phyloP scores from a whole-genome alignment of 2,113 vertebrate genomes.

The Toxostoma redivivum region DNA sequence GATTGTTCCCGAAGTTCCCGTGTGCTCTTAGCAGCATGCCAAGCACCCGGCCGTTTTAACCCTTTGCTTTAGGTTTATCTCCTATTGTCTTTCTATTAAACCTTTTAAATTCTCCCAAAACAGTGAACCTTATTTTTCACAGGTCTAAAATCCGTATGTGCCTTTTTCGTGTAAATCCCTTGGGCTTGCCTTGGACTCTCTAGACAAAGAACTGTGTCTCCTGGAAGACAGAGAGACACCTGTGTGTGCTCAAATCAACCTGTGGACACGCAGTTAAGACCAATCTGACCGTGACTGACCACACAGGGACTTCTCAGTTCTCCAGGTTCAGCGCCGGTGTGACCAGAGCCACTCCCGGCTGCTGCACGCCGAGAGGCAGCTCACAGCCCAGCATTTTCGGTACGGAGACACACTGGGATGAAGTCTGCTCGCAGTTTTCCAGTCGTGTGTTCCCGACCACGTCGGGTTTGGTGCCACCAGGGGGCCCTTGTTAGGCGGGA shows the following conservation, averaged over 20 bases:
- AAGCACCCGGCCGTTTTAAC: too few relatives aligned
- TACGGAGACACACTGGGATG: fast-evolving
- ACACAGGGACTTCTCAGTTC: background rate
- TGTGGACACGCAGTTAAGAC: background rate
- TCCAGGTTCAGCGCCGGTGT: fast-evolving
- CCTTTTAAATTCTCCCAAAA: too few relatives aligned
- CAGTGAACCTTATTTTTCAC: too few relatives aligned
- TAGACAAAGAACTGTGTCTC: fast-evolving
- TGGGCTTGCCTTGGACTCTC: background rate
- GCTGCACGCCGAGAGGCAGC: background rate
- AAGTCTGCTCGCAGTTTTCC: fast-evolving
- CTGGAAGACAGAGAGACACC: background rate
- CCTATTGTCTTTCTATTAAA: too few relatives aligned
- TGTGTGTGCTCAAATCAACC: background rate
- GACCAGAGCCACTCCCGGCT: background rate
- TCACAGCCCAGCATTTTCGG: background rate
- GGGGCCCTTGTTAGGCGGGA: background rate
- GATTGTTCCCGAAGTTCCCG: too few relatives aligned
- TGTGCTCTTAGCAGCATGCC: too few relatives aligned
- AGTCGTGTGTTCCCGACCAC: fast-evolving
- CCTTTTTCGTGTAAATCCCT: background rate
- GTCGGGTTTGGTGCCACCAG: background rate
- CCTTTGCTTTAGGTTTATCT: too few relatives aligned
- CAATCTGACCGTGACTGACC: background rate
- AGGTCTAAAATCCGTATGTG: background rate